Evolutionary conservation across 2,888 invertebrate genomes (phyloP), one percentile per base, ranked within the genome.

Genomic region (Drosophila meridionalis): DNA sequence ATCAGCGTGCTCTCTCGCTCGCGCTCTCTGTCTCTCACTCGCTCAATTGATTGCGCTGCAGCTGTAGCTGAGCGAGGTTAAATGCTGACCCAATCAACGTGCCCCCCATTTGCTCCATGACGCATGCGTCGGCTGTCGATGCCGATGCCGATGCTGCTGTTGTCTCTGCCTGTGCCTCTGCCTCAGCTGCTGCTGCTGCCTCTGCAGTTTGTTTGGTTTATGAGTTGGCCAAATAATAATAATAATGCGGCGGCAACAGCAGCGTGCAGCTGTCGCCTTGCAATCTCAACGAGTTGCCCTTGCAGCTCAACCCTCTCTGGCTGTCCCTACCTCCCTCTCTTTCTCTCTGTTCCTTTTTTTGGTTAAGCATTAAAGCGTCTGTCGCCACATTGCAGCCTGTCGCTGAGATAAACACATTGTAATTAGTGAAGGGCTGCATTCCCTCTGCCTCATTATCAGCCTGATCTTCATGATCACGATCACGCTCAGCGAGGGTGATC

Each of bases 91-190:
- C 85, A 86, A 86, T 86, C 85, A 86, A 85, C 88, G 82, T 86
- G 89, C 89, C 89, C 82, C 88, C 89, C 89, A 89, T 73, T 87
- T 80, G 89, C 69, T 80, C 76, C 82, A 83, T 84, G 89, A 84
- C 84, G 84, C 84, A 84, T 84, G 89, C 89, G 84, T 58, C 60
- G 56, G 56, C 52, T 40, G 56, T 45, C 14, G 45, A 6, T 47
- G 45, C 28, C 26, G 28, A 6, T 47, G n/a, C 36, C 12, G 55
- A 26, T 58, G 34, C 45, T 42, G 30, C 36, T 14, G 12, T 14
- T 40, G 42, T 3, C 6, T 4, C 11, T 11, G n/a, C n/a, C n/a
- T n/a, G n/a, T n/a, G n/a, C 20, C 20, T 20, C 20, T 42, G n/a
- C 3, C 2, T 7, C 45, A 26, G 2, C 45, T 7, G 26, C 4